Evolutionary conservation across 2,888 invertebrate genomes (phyloP).

Genomic region (Balanococcus diminutus): DNA sequence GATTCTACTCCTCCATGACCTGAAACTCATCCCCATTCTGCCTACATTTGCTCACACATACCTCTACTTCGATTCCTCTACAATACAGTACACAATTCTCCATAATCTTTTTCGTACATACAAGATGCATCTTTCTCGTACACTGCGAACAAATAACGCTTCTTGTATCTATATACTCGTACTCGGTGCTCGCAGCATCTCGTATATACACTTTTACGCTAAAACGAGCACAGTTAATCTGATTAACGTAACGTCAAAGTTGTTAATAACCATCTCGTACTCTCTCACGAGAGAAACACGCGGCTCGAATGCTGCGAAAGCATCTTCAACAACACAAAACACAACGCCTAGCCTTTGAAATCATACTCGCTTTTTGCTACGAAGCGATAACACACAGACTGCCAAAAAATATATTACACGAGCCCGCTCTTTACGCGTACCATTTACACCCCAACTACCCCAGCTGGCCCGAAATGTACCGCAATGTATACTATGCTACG

Average conservation of each 20-base stretch:
- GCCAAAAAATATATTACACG: background rate
- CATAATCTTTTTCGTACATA: background rate
- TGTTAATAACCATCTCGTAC: slow-evolving; percentile 16
- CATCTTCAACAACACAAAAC: background rate
- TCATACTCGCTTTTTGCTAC: slow-evolving; percentile 10
- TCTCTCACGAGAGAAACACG: background rate
- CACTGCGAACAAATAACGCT: background rate
- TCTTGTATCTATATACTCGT: background rate
- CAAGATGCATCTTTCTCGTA: background rate
- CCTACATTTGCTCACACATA: too few species aligned
- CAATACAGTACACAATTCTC: background rate
- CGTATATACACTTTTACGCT: background rate
- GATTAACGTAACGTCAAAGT: slow-evolving; percentile 24
- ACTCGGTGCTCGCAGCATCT: background rate
- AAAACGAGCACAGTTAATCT: slow-evolving; percentile 13
- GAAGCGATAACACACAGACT: background rate
- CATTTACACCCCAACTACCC: background rate
- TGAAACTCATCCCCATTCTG: too few species aligned
- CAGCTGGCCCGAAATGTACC: background rate
- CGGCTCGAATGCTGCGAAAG: background rate
- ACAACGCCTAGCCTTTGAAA: background rate
- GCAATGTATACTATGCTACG: background rate
- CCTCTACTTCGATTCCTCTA: background rate
- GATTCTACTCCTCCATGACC: too few species aligned
- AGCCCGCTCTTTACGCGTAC: background rate